phyloP scores from a whole-genome alignment of 1,140 invertebrate genomes.

The Vanessa tameamea region DNA sequence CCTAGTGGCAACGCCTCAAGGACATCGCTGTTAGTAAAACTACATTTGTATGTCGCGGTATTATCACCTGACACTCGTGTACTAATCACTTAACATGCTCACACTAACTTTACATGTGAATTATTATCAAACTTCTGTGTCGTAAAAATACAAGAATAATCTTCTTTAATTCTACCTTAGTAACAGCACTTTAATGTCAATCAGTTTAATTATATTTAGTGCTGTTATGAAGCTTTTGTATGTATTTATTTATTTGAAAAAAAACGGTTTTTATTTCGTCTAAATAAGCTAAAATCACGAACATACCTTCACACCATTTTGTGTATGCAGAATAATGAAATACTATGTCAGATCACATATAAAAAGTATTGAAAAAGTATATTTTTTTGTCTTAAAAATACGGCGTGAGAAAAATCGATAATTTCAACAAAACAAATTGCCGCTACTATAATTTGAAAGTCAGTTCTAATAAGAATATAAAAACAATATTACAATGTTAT shows the following conservation, averaged over 20 bases:
- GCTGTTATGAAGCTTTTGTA: too few relatives aligned
- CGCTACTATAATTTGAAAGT: not conserved
- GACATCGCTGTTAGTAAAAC: constrained; percentile 41
- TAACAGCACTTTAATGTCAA: too few relatives aligned
- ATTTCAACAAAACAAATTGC: constrained; percentile 56
- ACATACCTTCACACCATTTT: too few relatives aligned
- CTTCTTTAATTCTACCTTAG: not conserved
- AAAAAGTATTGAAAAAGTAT: too few relatives aligned
- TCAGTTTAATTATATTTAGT: too few relatives aligned
- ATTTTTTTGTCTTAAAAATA: not conserved
- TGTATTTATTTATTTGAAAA: too few relatives aligned
- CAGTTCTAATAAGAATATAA: constrained; percentile 23
- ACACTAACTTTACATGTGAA: constrained; percentile 6
- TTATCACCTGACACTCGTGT: constrained; percentile 36
- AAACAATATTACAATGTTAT: not conserved
- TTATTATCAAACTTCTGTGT: constrained; percentile 12
- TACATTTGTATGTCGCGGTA: constrained; percentile 29
- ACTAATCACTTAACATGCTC: constrained; percentile 41
- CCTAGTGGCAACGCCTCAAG: constrained; percentile 40
- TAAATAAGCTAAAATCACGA: too few relatives aligned
- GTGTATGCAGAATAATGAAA: too few relatives aligned
- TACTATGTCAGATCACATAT: too few relatives aligned
- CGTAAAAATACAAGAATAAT: constrained; percentile 17
- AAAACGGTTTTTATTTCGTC: too few relatives aligned
- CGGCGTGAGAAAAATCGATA: constrained; percentile 75